Evolutionary conservation across 2,113 vertebrate genomes (phyloP).

Genomic region (Gallinago undulata): DNA sequence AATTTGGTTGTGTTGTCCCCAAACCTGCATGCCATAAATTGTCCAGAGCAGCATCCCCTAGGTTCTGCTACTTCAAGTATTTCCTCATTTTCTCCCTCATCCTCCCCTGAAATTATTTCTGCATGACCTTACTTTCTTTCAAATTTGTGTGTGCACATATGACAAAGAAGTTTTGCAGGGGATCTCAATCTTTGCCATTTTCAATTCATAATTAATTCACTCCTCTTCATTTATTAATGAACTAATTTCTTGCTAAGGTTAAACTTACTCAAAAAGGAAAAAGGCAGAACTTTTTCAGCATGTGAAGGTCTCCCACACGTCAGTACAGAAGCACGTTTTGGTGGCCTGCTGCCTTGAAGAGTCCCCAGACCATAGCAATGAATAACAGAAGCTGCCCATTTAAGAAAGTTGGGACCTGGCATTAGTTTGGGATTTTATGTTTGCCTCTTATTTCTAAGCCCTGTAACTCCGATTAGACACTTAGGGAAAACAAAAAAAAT

Average conservation of each 20-base stretch:
- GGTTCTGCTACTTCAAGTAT: not conserved
- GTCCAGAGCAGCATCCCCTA: not conserved
- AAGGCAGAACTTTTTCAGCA: not conserved
- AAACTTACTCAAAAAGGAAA: not conserved
- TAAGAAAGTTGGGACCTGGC: not conserved
- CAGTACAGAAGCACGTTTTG: not conserved
- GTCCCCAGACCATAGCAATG: not conserved
- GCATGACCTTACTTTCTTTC: not conserved
- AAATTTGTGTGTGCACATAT: not conserved
- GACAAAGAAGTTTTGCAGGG: not conserved
- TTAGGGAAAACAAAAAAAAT: not conserved
- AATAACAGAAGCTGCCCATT: not conserved
- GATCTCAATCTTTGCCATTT: slow-evolving; percentile 25
- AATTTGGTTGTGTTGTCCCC: not conserved
- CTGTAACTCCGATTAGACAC: not conserved
- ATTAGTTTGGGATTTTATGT: not conserved
- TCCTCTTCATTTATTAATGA: slow-evolving; percentile 45
- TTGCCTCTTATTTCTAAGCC: not conserved
- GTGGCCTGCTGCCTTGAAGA: not conserved
- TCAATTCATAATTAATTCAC: slow-evolving; percentile 9
- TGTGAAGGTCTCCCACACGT: not conserved
- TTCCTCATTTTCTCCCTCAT: not conserved
- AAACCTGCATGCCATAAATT: not conserved
- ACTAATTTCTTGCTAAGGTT: slow-evolving; percentile 27
- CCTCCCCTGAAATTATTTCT: not conserved